Evolutionary conservation across 2,113 vertebrate genomes (phyloP).

Genomic region (Epinephelus fuscoguttatus): DNA sequence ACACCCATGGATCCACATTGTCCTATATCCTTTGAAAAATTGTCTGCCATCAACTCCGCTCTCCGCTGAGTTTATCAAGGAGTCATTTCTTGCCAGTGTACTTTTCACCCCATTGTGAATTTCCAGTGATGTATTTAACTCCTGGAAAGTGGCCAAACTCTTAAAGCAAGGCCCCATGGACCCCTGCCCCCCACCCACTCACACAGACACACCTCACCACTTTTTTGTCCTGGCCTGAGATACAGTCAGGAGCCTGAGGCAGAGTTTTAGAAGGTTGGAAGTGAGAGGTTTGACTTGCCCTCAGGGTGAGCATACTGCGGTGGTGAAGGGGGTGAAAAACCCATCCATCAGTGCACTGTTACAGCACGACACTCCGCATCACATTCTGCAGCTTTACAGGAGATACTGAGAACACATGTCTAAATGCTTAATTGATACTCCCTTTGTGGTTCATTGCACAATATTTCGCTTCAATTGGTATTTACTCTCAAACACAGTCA

Average conservation of each 20-base stretch:
- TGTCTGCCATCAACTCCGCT: slow-evolving; percentile 14
- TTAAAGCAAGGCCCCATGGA: slow-evolving; percentile 7
- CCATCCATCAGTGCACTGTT: slow-evolving; percentile 40
- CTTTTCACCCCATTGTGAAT: slow-evolving; percentile 74
- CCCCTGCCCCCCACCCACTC: neutral
- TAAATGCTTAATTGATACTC: neutral
- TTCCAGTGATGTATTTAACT: slow-evolving; percentile 63
- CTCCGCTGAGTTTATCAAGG: slow-evolving; percentile 49
- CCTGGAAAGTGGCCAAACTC: slow-evolving; percentile 65
- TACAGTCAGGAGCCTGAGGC: slow-evolving; percentile 49
- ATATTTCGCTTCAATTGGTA: neutral
- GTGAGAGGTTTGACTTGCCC: slow-evolving; percentile 50
- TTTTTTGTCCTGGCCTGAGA: slow-evolving; percentile 39
- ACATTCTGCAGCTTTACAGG: slow-evolving; percentile 34
- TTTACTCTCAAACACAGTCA: neutral
- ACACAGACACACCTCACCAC: slow-evolving; percentile 38
- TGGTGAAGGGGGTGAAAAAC: slow-evolving; percentile 15
- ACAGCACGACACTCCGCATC: slow-evolving; percentile 32
- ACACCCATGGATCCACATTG: neutral
- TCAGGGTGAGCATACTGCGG: slow-evolving; percentile 54
- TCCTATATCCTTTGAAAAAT: slow-evolving; percentile 36
- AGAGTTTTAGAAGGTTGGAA: slow-evolving; percentile 29
- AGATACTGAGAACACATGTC: slow-evolving; percentile 2
- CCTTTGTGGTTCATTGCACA: slow-evolving; percentile 1
- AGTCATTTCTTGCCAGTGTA: slow-evolving; percentile 62